Evolutionary conservation across 2,888 invertebrate species (phyloP), one percentile per base, ranked within the genome.

Genomic region (Drosophila leonis): DNA sequence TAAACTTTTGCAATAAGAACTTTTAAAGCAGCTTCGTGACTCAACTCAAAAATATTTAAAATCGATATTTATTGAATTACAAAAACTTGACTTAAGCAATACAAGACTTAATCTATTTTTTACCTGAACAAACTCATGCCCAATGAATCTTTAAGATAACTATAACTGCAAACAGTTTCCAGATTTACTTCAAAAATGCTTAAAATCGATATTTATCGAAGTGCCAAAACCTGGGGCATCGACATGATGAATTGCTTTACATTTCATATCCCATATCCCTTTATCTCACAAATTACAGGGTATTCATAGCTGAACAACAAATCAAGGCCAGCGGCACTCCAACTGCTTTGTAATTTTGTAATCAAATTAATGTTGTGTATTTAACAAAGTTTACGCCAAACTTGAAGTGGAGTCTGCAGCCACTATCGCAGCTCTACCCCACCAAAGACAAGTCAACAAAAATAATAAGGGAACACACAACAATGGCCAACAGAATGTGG

Each of bases 361-460:
- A 84, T 81, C 75, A 88, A 84, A 83, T 85, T 85, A 86, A 75
- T 75, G 62, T 79, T 88, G 83, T 88, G 83, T 88, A 80, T 79
- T 81, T 84, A 76, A 76, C 73, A 70, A 82, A 79, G 70, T 77
- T 78, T 71, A 46, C 65, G 56, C 46, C 59, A 44, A 72, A 64
- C 46, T 72, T 72, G 4, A 72, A 56, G 78, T 13, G 9, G 27
- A 9, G n/a, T 27, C 59, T 15, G 37, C 18, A 24, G 10, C 20
- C 57, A 37, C 18, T 10, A 15, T 27, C 27, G 33, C 27, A 13
- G 10, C 29, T 20, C 18, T 2, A 60, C 41, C 33, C 46, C 44
- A 3, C 33, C n/a, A 52, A 33, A 10, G 3, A 39, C 39, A 41
- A 10, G 46, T 39, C 27, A 65, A 48, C 41, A 15, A 12, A 42